These are phyloP conservation scores for Cryptocephalus moraei DNA, from an alignment of 2,888 invertebrate genomes.

Conservation along the genomic window DNA sequence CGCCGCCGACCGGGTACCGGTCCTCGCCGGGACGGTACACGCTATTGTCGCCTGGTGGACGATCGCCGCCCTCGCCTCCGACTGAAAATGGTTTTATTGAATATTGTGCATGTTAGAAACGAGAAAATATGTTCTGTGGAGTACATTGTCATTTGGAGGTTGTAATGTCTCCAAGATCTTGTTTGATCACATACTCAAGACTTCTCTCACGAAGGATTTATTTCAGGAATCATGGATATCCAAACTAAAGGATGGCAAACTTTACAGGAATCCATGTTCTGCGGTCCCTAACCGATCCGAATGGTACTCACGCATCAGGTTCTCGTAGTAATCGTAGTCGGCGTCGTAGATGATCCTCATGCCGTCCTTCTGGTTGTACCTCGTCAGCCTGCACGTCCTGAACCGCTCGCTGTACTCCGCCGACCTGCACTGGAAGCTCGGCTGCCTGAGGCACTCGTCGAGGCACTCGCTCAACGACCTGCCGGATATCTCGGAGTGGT, in stretches of 20 bases:
- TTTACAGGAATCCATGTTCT: too few species aligned
- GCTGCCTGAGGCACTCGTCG: slow-evolving; percentile 80
- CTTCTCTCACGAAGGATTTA: too few species aligned
- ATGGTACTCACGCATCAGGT: slow-evolving; percentile 73
- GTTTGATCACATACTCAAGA: too few species aligned
- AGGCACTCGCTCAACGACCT: slow-evolving; percentile 81
- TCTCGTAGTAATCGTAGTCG: slow-evolving; percentile 88
- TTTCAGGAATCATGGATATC: too few species aligned
- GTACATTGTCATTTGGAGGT: too few species aligned
- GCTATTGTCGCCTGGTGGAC: slow-evolving; percentile 14
- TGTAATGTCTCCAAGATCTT: too few species aligned
- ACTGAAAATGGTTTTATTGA: slow-evolving; percentile 14
- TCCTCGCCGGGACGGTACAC: slow-evolving; percentile 14
- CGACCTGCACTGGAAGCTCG: slow-evolving; percentile 82
- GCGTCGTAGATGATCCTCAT: slow-evolving; percentile 84
- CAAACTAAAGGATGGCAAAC: too few species aligned
- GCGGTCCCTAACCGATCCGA: too few species aligned
- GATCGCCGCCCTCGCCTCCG: slow-evolving; percentile 26
- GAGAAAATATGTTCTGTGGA: too few species aligned
- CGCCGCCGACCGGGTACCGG: slow-evolving; percentile 15
- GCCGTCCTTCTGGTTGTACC: slow-evolving; percentile 79
- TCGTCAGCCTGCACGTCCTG: slow-evolving; percentile 72
- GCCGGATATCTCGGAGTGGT: slow-evolving; percentile 82
- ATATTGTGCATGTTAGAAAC: not conserved
- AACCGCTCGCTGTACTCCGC: slow-evolving; percentile 82